phyloP scores from a whole-genome alignment of 2,797 vertebrate species.

The Hippopotamyrus pictus region DNA sequence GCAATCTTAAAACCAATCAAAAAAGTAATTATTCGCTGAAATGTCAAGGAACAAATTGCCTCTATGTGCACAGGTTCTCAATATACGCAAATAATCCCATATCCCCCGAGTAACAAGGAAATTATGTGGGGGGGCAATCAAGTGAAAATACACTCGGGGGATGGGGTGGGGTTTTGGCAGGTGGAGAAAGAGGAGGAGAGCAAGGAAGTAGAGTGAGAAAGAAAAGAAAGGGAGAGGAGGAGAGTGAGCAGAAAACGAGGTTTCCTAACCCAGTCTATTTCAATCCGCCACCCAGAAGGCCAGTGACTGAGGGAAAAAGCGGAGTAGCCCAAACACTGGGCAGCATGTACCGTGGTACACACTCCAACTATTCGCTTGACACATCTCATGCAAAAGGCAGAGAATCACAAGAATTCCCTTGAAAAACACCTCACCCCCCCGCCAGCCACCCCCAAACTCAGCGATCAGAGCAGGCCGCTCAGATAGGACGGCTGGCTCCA shows the following conservation, averaged over 20 bases:
- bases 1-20: slow-evolving; percentile 19
- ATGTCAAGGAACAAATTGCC: background rate
- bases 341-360: background rate
- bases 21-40: background rate
- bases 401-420: background rate
- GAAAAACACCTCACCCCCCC: background rate
- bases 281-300: background rate
- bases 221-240: background rate
- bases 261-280: background rate
- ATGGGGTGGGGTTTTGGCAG: background rate
- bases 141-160: background rate
- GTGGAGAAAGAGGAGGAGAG: background rate
- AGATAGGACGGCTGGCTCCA: slow-evolving; percentile 9
- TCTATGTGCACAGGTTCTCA: background rate
- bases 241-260: background rate
- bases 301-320: background rate
- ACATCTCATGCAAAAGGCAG: background rate
- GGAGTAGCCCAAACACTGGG: background rate
- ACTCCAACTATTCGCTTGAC: background rate
- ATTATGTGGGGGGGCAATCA: background rate
- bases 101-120: background rate
- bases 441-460: background rate
- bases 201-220: background rate
- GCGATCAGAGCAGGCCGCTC: slow-evolving; percentile 26
- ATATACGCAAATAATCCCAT: slow-evolving; percentile 6